Percentiles rank a stretch among this genome's conserved stretches.
These are phyloP conservation scores for Coregonus suidteri DNA, from an alignment of 2,797 vertebrate species.

Conservation along the genomic window DNA sequence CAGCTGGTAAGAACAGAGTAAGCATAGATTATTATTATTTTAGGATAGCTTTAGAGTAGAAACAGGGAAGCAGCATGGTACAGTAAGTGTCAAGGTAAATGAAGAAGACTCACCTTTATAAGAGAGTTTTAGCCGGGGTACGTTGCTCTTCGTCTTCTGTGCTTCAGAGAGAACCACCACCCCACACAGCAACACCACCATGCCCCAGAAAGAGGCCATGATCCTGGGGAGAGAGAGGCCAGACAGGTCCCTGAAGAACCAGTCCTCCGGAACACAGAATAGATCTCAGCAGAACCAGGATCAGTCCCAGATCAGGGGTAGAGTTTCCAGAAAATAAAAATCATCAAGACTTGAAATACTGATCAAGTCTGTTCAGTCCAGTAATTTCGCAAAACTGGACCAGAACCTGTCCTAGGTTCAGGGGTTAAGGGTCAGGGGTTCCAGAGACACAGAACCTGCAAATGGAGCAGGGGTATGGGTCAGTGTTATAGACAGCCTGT, in stretches of 20 bases:
- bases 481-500: slow-evolving; percentile 52
- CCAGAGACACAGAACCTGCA: slow-evolving; percentile 54
- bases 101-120: slow-evolving; percentile 88
- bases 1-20: not conserved
- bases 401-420: slow-evolving; percentile 40
- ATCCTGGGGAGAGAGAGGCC: slow-evolving; percentile 71
- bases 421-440: slow-evolving; percentile 65
- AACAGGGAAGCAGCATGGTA: not conserved
- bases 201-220: slow-evolving; percentile 87
- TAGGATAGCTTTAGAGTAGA: not conserved
- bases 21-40: too few species aligned
- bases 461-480: slow-evolving; percentile 53
- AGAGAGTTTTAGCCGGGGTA: slow-evolving; percentile 90
- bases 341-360: slow-evolving; percentile 34
- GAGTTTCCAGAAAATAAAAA: slow-evolving; percentile 36
- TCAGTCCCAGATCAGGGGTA: slow-evolving; percentile 35
- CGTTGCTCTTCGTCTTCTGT: slow-evolving; percentile 85
- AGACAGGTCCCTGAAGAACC: slow-evolving; percentile 46
- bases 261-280: slow-evolving; percentile 25
- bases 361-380: slow-evolving; percentile 40
- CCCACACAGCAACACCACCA: slow-evolving; percentile 82
- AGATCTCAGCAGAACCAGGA: not conserved
- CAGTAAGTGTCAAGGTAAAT: not conserved
- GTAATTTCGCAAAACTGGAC: slow-evolving; percentile 35
- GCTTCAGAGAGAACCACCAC: slow-evolving; percentile 75